A percentile compares a stretch with the other conserved stretches of the same genome.
phyloP scores from a whole-genome alignment of 2,113 vertebrate genomes.

The Okapia johnstoni region DNA sequence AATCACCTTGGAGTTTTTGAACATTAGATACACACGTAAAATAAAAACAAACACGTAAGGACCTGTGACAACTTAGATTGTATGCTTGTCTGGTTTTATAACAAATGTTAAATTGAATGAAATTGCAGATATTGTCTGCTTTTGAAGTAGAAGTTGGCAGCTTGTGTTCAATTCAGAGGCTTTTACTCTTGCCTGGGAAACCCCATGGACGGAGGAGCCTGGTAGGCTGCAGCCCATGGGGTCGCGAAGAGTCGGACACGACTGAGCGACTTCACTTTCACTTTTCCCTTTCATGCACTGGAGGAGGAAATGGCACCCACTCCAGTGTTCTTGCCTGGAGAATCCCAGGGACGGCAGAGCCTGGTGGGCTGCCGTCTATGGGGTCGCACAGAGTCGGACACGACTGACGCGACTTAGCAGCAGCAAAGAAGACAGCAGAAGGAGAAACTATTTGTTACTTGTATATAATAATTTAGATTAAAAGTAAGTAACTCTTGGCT shows the following conservation, averaged over 20 bases:
- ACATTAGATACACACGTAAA: background rate
- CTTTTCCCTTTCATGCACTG: too few relatives aligned
- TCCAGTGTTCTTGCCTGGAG: too few relatives aligned
- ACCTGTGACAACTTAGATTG: background rate
- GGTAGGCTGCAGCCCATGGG: too few relatives aligned
- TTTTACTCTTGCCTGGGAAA: background rate
- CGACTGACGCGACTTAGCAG: too few relatives aligned
- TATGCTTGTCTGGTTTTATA: background rate
- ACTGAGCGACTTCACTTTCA: too few relatives aligned
- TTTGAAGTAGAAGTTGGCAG: background rate
- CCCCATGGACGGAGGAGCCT: too few relatives aligned
- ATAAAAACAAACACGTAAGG: background rate
- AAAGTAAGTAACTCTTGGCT: background rate
- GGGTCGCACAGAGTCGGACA: too few relatives aligned
- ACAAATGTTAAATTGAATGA: background rate
- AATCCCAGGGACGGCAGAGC: too few relatives aligned
- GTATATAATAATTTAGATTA: background rate
- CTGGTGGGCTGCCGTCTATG: too few relatives aligned
- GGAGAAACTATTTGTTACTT: background rate
- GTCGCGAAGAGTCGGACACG: too few relatives aligned
- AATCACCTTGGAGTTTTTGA: background rate
- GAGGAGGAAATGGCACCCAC: too few relatives aligned
- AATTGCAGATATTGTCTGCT: background rate
- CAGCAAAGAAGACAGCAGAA: background rate
- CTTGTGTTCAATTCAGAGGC: background rate